A percentile compares a stretch with the other conserved stretches of the same genome.
Evolutionary conservation across 2,797 vertebrate genomes (phyloP).

Genomic region (Leptodactylus fallax): DNA sequence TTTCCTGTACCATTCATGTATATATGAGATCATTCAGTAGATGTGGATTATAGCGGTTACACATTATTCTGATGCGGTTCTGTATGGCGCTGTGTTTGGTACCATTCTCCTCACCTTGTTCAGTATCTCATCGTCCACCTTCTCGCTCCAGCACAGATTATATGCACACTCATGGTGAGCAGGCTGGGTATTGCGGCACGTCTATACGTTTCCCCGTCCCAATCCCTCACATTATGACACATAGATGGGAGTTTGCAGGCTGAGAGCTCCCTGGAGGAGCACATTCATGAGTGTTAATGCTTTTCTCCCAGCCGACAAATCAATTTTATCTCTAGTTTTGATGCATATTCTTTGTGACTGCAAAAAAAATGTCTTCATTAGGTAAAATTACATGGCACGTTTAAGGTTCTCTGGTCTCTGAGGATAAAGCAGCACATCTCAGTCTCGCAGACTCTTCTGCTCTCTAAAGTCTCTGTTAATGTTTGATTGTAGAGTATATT

Average conservation of each 20-base stretch:
- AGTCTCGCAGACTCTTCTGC: background rate
- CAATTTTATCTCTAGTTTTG: conserved; percentile 27
- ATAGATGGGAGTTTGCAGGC: conserved; percentile 24
- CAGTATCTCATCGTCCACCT: background rate
- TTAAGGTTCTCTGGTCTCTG: background rate
- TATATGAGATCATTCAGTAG: too few relatives aligned
- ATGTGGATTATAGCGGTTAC: background rate
- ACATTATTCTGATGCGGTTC: background rate
- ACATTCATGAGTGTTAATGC: conserved; percentile 36
- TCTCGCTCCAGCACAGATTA: background rate
- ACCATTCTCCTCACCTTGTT: background rate
- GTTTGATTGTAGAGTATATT: too few relatives aligned
- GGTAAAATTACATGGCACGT: background rate
- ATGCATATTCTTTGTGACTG: conserved; percentile 18
- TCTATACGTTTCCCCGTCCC: background rate
- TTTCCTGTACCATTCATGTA: too few relatives aligned
- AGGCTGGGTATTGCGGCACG: too few relatives aligned
- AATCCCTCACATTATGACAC: conserved; percentile 36
- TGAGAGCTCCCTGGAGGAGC: conserved; percentile 13
- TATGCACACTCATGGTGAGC: background rate
- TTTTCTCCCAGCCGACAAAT: conserved; percentile 31
- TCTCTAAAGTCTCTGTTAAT: too few relatives aligned
- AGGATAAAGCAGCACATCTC: background rate
- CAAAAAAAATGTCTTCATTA: conserved; percentile 27
- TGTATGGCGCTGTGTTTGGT: background rate